Percentiles rank a stretch among this genome's conserved stretches.
Conservation (phyloP, 2,113 vertebrate genomes). For the Albula goreensis region DNA sequence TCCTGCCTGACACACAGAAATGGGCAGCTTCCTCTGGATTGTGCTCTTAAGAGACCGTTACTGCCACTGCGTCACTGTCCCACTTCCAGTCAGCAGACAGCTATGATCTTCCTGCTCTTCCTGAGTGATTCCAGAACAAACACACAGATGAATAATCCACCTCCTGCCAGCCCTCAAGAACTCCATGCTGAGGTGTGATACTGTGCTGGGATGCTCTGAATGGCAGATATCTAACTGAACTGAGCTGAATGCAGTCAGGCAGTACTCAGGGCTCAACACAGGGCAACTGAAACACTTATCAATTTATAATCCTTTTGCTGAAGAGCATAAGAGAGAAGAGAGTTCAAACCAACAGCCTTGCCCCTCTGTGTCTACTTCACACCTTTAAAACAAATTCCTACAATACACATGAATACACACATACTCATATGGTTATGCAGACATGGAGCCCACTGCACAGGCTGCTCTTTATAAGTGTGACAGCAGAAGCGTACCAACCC, state of each 20-base stretch:
- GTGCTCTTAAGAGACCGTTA: neutral
- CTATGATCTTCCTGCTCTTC: neutral
- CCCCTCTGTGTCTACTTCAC: neutral
- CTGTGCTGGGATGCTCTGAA: no score
- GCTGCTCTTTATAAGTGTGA: neutral
- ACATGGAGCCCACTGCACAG: neutral
- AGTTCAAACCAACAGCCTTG: neutral
- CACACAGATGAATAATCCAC: neutral
- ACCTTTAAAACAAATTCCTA: neutral
- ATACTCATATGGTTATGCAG: neutral
- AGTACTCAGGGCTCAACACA: neutral
- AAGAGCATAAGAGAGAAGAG: neutral
- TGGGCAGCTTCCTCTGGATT: slow-evolving; percentile 12
- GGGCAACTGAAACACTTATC: neutral
- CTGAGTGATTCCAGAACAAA: neutral
- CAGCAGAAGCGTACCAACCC: neutral
- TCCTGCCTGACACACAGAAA: neutral
- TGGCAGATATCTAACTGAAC: no score
- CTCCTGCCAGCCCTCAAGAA: no score
- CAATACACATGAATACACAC: neutral
- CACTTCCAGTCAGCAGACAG: neutral
- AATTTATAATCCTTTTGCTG: neutral
- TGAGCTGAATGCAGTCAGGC: no score
- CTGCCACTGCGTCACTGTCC: neutral
- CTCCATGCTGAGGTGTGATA: no score